A percentile compares a stretch with the other conserved stretches of the same genome.
Conservation (phyloP, 2,113 vertebrate species). For the Spilogale gracilis region DNA sequence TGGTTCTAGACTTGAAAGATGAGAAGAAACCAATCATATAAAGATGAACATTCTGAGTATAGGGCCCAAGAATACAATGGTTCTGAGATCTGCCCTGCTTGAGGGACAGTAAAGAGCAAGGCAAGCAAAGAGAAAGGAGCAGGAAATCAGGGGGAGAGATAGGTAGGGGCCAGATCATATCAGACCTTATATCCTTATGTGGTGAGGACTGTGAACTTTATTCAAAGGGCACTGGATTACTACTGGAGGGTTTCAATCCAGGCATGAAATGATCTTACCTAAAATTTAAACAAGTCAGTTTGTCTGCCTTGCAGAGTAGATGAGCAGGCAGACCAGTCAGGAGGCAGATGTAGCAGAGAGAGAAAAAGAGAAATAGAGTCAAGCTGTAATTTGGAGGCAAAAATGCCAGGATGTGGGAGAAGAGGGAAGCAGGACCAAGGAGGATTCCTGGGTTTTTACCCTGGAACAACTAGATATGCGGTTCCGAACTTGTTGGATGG, state of each 20-base stretch:
- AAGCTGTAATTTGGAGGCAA: neutral
- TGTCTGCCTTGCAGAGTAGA: neutral
- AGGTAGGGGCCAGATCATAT: neutral
- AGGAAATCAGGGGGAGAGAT: neutral
- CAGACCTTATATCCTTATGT: neutral
- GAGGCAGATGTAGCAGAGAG: neutral
- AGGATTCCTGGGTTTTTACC: neutral
- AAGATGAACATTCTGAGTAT: neutral
- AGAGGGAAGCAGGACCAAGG: neutral
- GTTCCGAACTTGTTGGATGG: neutral
- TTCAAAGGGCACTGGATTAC: neutral
- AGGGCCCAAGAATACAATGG: neutral
- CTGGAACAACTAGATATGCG: neutral
- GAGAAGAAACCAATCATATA: neutral
- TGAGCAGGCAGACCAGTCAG: neutral
- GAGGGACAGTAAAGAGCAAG: neutral
- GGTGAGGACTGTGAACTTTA: neutral
- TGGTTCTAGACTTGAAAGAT: neutral
- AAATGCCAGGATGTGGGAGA: neutral
- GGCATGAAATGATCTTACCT: neutral
- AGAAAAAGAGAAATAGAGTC: neutral
- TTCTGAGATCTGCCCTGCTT: neutral
- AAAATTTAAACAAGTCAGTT: neutral
- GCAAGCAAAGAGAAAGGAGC: neutral
- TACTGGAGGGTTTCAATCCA: neutral